phyloP scores from a whole-genome alignment of 2,888 invertebrate genomes.

The Dynastes grantii region DNA sequence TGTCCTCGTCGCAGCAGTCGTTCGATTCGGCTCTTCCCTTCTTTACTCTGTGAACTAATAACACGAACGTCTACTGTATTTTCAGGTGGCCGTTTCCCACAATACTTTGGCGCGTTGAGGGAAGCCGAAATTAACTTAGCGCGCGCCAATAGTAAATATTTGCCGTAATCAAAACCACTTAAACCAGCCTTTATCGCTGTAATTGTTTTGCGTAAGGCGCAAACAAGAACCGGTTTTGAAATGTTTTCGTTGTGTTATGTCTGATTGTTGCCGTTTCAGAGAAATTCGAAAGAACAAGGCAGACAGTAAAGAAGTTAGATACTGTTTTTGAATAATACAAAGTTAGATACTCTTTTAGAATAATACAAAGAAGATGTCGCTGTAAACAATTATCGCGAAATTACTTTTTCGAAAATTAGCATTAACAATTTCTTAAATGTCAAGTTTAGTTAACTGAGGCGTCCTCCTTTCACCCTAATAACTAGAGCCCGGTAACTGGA shows the following conservation, averaged over 20 bases:
- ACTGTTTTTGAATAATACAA: too few species aligned
- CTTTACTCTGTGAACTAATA: not conserved
- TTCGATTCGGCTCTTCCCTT: not conserved
- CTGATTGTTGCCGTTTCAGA: not conserved
- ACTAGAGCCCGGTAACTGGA: too few species aligned
- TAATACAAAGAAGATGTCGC: too few species aligned
- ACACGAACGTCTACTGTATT: constrained; percentile 27
- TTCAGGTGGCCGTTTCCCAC: constrained; percentile 42
- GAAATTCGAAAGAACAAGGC: too few species aligned
- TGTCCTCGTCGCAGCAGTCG: not conserved
- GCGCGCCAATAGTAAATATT: constrained; percentile 38
- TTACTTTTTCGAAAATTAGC: too few species aligned
- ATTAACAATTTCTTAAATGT: too few species aligned
- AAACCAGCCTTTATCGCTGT: constrained; percentile 25
- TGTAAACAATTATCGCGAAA: too few species aligned
- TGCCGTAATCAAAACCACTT: constrained; percentile 44
- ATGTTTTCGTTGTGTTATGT: not conserved
- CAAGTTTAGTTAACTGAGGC: too few species aligned
- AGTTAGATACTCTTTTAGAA: too few species aligned
- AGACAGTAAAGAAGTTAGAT: too few species aligned
- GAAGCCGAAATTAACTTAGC: constrained; percentile 37
- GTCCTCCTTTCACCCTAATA: too few species aligned
- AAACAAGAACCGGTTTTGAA: not conserved
- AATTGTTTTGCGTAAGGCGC: constrained; percentile 31
- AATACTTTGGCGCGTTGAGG: constrained; percentile 30